Base-by-base conservation (phyloP, 2,888 invertebrate species). In the Steinernema hermaphroditum region DNA sequence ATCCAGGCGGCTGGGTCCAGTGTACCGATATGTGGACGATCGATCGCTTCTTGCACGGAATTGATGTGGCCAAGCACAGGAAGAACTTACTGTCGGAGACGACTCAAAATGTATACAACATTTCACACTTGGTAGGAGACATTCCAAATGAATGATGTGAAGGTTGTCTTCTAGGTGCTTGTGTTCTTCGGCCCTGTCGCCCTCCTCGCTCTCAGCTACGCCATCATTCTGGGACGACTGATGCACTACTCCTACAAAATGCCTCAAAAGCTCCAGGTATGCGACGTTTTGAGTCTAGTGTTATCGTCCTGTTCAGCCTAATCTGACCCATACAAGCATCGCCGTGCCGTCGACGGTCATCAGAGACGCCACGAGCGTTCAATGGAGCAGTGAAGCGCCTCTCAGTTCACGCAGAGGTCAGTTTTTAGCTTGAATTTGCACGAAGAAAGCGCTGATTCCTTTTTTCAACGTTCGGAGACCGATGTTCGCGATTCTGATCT, bases 101-200 rank as follows among this genome's bases (percentile, higher is more conserved):
- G 22, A 69, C 62, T 29, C 78, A 82, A 71, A 76, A 78, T 41
- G 46, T 77, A n/a, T 84, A 85, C 78, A 79, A 84, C 50, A 77
- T 85, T 44, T 71, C 77, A 16, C 85, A 85, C 75, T 69, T 84
- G 76, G 83, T 83, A 49, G 32, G 12, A 14, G 19, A n/a, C 6
- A 22, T 24, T n/a, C n/a, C n/a, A n/a, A n/a, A n/a, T n/a, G n/a
- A n/a, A n/a, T n/a, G n/a, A n/a, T 19, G 1, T 54, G 2, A 22
- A 22, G 4, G 6, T 22, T 54, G 4, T 6, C 24, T 75, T 80
- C 73, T 75, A 83, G 81, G 68, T 85, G 32, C 75, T 84, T 41
- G 86, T 86, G 8, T 86, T 86, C 77, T 86, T 83, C 79, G 84
- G 84, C 6, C 86, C 86, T 24, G 76, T 85, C 32, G 46, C 81